Evolutionary conservation across 2,888 invertebrate genomes (phyloP).

Genomic region (Acronicta psi): DNA sequence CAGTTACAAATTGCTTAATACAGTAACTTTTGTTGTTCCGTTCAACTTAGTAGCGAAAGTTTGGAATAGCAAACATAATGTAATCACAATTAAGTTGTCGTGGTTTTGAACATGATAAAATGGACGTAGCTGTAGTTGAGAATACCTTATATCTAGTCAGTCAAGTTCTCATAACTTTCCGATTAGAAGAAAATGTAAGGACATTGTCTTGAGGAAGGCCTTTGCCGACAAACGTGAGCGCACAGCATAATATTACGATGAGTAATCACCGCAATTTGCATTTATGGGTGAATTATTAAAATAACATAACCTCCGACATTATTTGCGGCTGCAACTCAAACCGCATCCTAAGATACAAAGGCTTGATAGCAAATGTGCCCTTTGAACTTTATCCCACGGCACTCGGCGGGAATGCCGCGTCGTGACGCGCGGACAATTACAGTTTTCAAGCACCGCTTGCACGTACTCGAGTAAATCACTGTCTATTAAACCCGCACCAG

Average conservation of each 20-base stretch:
- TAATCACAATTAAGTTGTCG: not conserved
- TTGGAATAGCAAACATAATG: not conserved
- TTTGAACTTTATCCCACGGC: conserved; percentile 78
- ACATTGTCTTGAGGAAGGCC: conserved; percentile 27
- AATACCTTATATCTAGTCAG: not conserved
- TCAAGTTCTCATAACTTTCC: conserved; percentile 23
- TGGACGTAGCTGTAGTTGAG: too few species aligned
- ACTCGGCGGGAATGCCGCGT: conserved; percentile 60
- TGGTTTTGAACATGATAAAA: not conserved
- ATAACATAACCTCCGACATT: conserved; percentile 62
- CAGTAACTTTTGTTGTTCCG: conserved; percentile 5
- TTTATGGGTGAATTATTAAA: conserved; percentile 62
- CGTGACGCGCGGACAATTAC: conserved; percentile 78
- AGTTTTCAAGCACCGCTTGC: conserved; percentile 68
- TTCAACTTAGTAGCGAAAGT: conserved; percentile 2
- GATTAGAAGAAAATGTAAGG: conserved; percentile 34
- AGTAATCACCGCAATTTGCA: conserved; percentile 59
- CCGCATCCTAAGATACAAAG: conserved; percentile 67
- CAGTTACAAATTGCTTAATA: conserved; percentile 41
- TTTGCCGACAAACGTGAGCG: conserved; percentile 13
- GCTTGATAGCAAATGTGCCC: conserved; percentile 70
- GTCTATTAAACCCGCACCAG: conserved; percentile 61
- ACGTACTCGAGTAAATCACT: conserved; percentile 70
- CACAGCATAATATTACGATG: conserved; percentile 49
- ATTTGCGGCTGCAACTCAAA: conserved; percentile 61